Evolutionary conservation across 2,797 vertebrate species (phyloP).

Genomic region (Peromyscus aztecus): DNA sequence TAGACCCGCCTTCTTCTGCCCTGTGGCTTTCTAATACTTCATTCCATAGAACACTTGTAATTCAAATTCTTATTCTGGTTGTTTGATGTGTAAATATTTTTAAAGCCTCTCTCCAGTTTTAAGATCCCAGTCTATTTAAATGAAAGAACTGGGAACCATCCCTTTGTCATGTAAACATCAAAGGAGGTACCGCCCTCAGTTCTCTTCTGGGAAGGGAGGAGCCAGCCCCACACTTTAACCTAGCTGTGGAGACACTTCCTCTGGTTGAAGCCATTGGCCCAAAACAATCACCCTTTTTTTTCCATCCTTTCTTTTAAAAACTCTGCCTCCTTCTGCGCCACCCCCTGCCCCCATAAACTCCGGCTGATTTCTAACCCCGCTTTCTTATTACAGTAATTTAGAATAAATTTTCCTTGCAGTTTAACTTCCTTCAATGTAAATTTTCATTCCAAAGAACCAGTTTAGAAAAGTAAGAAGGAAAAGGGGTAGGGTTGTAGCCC

Average conservation of each 20-base stretch:
- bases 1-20: not conserved
- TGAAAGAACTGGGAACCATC: not conserved
- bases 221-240: not conserved
- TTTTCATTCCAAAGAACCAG: not conserved
- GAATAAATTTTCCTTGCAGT: not conserved
- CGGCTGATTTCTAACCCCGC: not conserved
- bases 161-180: not conserved
- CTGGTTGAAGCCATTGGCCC: not conserved
- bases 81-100: conserved; percentile 39
- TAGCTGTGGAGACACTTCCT: not conserved
- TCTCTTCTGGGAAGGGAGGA: not conserved
- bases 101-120: not conserved
- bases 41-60: not conserved
- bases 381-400: not conserved
- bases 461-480: not conserved
- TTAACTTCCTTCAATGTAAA: conserved; percentile 6
- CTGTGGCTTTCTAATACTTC: not conserved
- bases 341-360: not conserved
- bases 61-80: not conserved
- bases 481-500: too few species aligned
- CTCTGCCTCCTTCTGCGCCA: not conserved
- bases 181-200: accelerated
- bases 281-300: not conserved
- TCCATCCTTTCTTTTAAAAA: not conserved
- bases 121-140: not conserved